Conservation (phyloP, 2,113 vertebrate species). For the Muntiacus reevesi region DNA sequence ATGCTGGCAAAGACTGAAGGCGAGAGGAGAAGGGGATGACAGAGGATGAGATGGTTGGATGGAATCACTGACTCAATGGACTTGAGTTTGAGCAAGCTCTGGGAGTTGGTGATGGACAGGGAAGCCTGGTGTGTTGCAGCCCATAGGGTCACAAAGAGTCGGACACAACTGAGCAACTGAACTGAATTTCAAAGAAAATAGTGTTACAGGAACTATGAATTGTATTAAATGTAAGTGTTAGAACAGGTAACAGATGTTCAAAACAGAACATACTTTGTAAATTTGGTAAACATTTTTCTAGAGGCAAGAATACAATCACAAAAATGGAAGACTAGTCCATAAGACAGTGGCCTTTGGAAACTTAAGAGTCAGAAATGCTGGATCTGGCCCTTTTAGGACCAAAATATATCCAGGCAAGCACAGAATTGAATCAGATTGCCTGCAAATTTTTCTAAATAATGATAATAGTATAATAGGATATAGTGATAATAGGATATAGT, state of each 20-base stretch:
- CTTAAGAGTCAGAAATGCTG: not conserved
- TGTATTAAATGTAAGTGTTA: not conserved
- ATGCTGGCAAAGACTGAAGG: not conserved
- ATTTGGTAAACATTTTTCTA: not conserved
- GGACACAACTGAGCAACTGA: not conserved
- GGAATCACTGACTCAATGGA: not conserved
- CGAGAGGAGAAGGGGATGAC: not conserved
- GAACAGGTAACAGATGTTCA: not conserved
- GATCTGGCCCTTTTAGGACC: not conserved
- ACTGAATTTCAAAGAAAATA: not conserved
- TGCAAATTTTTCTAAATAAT: not conserved
- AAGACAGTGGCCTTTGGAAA: not conserved
- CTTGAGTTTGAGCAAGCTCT: not conserved
- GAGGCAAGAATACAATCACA: not conserved
- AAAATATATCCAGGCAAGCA: not conserved
- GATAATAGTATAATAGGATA: not conserved
- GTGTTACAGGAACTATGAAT: not conserved
- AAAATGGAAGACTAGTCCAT: not conserved
- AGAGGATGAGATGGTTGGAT: not conserved
- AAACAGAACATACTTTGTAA: conserved; percentile 1
- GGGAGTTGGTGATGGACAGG: not conserved
- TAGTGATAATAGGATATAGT: not conserved
- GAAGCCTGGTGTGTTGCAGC: not conserved
- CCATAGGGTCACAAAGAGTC: not conserved
- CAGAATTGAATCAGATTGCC: not conserved